These are phyloP conservation scores for Scaptomyza caliginosa DNA, from an alignment of 2,888 invertebrate species.

Conservation along the genomic window DNA sequence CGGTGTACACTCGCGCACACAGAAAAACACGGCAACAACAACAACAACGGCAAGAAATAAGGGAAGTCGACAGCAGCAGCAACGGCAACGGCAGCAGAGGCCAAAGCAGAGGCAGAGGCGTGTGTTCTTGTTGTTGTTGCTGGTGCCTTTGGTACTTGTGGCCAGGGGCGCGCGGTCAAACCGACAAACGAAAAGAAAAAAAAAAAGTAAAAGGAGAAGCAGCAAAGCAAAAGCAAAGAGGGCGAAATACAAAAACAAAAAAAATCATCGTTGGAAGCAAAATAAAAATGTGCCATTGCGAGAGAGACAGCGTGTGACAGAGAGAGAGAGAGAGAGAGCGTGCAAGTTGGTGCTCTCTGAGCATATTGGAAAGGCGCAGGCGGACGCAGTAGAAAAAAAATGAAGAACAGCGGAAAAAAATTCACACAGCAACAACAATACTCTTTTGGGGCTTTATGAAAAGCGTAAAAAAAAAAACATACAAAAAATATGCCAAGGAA, in stretches of 20 bases:
- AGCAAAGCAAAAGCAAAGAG: constrained; percentile 50
- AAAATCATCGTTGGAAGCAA: constrained; percentile 49
- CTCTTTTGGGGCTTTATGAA: constrained; percentile 33
- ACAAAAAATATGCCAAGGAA: constrained; percentile 47
- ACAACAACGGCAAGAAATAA: constrained; percentile 41
- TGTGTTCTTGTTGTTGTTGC: constrained; percentile 39
- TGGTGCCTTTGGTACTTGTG: constrained; percentile 61
- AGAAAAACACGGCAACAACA: constrained; percentile 40
- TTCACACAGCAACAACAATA: constrained; percentile 1
- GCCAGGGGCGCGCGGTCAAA: constrained; percentile 68
- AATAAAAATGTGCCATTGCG: constrained; percentile 62
- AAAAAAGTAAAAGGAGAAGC: constrained; percentile 20
- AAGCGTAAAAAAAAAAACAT: constrained; percentile 24
- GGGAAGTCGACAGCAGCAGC: constrained; percentile 42
- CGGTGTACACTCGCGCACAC: constrained; percentile 74
- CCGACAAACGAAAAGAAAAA: constrained; percentile 47
- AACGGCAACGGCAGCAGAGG: constrained; percentile 11
- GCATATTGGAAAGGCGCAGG: constrained; percentile 62
- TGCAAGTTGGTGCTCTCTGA: constrained; percentile 45
- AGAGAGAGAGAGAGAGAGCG: background rate
- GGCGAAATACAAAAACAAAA: constrained; percentile 42
- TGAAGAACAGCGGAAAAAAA: constrained; percentile 28
- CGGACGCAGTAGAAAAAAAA: constrained; percentile 39
- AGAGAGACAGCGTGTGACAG: background rate
- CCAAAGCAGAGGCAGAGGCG: constrained; percentile 42